Evolutionary conservation across 1,140 invertebrate species (phyloP), one percentile per base, ranked within the genome.

Genomic region (Musca domestica): DNA sequence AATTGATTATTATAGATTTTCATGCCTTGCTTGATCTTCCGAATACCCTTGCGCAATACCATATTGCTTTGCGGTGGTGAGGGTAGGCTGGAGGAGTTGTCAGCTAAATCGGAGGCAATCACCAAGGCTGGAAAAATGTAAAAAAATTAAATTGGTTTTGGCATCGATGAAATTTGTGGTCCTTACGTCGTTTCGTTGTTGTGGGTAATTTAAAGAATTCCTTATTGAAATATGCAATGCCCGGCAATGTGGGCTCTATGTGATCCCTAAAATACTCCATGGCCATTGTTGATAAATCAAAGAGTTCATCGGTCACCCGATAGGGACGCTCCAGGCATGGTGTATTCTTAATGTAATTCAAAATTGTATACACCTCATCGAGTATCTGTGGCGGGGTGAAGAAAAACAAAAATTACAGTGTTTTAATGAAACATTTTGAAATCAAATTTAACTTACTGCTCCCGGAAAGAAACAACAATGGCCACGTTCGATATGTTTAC

Each of bases 221-320:
- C 25, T 91, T 88, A 69, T 90, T 90, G 83, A 94, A 93, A 81
- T 92, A 94, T 20, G 91, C 90, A 70, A 95, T 92, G 81, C 94
- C 92, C 25, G 93, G 93, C 71, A 95, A 84, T 69, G 89, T 91
- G 34, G 92, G 91, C 81, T 95, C 93, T 76, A 95, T 93, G 71
- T 90, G 90, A 82, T 95, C 93, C 80, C 94, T 94, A 74, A 95
- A 95, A 82, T 94, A 95, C 81, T 95, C 93, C 92, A 95, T 94
- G 23, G 93, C 93, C 93, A 95, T 95, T 22, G 93, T 94, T 27
- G 92, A 94, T 61, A 95, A 84, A 85, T 95, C 93, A 84, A 94
- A 95, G n/a, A 95, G 83, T 81, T 95, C 93, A 83, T 95, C 93
- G 7, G 92, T 95, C 47, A 95, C 92, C 84, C 93, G 93, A 78